Conservation (phyloP, 2,113 vertebrate genomes). For the Alouatta palliata region DNA sequence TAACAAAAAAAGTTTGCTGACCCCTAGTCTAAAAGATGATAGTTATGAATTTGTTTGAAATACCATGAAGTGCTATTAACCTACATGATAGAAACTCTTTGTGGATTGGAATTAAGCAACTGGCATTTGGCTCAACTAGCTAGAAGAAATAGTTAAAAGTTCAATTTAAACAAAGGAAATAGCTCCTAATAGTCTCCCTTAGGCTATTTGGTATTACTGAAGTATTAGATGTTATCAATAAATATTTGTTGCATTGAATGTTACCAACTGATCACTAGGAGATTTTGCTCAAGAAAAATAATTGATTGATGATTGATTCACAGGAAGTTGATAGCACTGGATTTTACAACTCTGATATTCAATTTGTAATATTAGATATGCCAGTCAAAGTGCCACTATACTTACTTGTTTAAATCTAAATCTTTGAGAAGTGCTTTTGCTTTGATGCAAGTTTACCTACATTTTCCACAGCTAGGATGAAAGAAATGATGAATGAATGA, state of each 20-base stretch:
- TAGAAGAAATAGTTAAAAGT: slow-evolving; percentile 8
- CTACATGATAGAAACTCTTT: neutral
- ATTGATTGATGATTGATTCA: neutral
- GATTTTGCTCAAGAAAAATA: neutral
- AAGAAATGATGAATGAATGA: slow-evolving; percentile 2
- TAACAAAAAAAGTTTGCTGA: neutral
- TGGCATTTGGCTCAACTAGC: neutral
- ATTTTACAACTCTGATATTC: neutral
- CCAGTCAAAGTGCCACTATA: neutral
- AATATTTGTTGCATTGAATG: neutral
- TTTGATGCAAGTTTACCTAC: neutral
- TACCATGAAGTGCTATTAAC: neutral
- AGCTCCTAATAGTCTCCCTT: neutral
- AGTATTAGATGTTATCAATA: neutral
- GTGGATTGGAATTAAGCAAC: neutral
- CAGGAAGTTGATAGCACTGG: neutral
- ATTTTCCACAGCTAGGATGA: neutral
- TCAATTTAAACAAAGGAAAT: neutral
- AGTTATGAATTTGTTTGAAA: neutral
- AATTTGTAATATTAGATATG: neutral
- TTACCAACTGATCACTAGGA: neutral
- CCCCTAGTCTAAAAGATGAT: neutral
- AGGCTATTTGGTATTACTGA: neutral
- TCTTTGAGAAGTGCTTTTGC: neutral
- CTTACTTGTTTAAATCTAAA: neutral